These are phyloP conservation scores for Cephalopachus bancanus DNA, from an alignment of 2,797 vertebrate genomes.

Conservation along the genomic window DNA sequence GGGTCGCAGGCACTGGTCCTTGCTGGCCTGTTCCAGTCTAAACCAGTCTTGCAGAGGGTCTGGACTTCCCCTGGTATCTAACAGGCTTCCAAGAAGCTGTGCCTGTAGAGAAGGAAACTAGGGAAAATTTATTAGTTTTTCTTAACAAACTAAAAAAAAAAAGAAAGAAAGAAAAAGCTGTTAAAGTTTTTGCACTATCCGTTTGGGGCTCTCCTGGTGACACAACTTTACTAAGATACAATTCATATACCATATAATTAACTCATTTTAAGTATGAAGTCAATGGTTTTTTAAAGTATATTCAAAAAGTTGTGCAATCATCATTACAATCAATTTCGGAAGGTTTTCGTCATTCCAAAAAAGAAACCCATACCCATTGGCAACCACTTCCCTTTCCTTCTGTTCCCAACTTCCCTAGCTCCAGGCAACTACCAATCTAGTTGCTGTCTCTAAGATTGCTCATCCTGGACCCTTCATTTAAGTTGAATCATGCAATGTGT, in stretches of 20 bases:
- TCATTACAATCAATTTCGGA: background rate
- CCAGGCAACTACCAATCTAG: background rate
- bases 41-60: too few relatives aligned
- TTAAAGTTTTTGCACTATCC: too few relatives aligned
- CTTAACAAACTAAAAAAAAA: too few relatives aligned
- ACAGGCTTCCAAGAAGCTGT: too few relatives aligned
- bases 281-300: background rate
- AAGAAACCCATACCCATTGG: background rate
- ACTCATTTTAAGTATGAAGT: slow-evolving; percentile 1
- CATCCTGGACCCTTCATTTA: background rate
- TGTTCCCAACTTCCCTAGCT: background rate
- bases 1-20: too few relatives aligned
- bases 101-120: too few relatives aligned
- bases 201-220: too few relatives aligned
- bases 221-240: background rate
- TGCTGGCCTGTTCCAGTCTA: too few relatives aligned
- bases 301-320: background rate
- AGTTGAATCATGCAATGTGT: background rate
- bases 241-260: background rate
- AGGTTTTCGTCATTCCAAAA: background rate
- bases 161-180: too few relatives aligned
- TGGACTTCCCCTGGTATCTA: too few relatives aligned
- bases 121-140: too few relatives aligned
- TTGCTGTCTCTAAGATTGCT: background rate
- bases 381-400: background rate